phyloP scores from a whole-genome alignment of 2,113 vertebrate genomes.

The Beaufortia kweichowensis region DNA sequence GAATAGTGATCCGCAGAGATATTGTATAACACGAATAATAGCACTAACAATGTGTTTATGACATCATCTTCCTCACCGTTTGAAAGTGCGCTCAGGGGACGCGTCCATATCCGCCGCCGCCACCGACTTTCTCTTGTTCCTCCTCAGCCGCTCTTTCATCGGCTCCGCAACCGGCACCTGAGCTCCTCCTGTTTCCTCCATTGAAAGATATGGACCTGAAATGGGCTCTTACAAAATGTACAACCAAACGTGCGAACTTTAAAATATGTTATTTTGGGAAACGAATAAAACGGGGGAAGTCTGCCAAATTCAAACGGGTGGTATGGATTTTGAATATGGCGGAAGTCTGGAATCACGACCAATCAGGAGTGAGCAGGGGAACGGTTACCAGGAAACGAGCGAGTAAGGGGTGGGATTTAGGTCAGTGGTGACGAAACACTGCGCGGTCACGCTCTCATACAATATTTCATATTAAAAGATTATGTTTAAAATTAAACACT shows the following conservation, averaged over 20 bases:
- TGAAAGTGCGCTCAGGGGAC: slow-evolving; percentile 45
- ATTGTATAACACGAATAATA: neutral
- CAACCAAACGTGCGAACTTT: neutral
- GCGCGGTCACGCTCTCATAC: neutral
- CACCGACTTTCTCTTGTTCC: slow-evolving; percentile 57
- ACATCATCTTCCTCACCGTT: slow-evolving; percentile 52
- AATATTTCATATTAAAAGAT: neutral
- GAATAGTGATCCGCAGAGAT: neutral
- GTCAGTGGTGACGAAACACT: neutral
- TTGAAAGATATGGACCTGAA: slow-evolving; percentile 29
- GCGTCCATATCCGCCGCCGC: slow-evolving; percentile 49
- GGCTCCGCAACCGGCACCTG: slow-evolving; percentile 5
- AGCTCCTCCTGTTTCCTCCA: slow-evolving; percentile 57
- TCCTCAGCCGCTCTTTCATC: slow-evolving; percentile 38
- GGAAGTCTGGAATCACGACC: slow-evolving; percentile 62
- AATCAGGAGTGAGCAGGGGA: slow-evolving; percentile 55
- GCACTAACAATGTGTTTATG: neutral
- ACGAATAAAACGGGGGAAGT: slow-evolving; percentile 23
- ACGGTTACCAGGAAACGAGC: slow-evolving; percentile 29
- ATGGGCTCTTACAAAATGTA: neutral
- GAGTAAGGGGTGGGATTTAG: slow-evolving; percentile 44
- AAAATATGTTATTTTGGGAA: neutral
- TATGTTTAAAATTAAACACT: too few species aligned
- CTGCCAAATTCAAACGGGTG: slow-evolving; percentile 26
- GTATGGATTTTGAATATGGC: slow-evolving; percentile 70